A percentile compares a stretch with the other conserved stretches of the same genome.
Conservation (phyloP, 2,888 invertebrate genomes). For the Drosophila anomelani region DNA sequence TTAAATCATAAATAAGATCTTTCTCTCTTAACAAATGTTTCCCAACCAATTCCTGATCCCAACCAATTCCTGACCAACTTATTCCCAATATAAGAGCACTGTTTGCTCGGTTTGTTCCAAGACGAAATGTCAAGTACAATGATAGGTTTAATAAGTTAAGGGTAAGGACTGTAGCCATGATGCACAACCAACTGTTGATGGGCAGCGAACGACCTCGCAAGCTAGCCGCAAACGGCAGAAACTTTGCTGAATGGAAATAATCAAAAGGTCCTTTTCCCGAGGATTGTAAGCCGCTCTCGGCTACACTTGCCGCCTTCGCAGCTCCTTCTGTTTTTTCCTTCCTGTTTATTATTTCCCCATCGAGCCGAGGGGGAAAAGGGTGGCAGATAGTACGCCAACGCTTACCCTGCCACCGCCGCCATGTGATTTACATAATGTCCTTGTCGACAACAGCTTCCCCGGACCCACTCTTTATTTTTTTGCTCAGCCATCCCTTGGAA, state of each 20-base stretch:
- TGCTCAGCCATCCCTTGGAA: slow-evolving; percentile 17
- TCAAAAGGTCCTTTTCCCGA: slow-evolving; percentile 43
- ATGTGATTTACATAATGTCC: slow-evolving; percentile 82
- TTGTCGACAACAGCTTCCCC: slow-evolving; percentile 64
- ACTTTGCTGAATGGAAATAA: slow-evolving; percentile 46
- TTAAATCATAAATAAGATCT: background rate
- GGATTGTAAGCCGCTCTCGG: slow-evolving; percentile 45
- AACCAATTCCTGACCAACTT: background rate
- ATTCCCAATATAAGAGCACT: slow-evolving; percentile 24
- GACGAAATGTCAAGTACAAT: slow-evolving; percentile 81
- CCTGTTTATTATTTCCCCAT: slow-evolving; percentile 72
- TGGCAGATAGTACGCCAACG: slow-evolving; percentile 23
- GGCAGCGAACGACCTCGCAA: slow-evolving; percentile 14
- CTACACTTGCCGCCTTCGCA: slow-evolving; percentile 49
- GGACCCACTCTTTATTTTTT: slow-evolving; percentile 1
- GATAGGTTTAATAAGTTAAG: slow-evolving; percentile 84
- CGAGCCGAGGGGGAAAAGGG: background rate
- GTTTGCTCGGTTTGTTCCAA: slow-evolving; percentile 58
- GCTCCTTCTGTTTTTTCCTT: slow-evolving; percentile 38
- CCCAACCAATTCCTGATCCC: background rate
- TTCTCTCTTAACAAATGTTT: background rate
- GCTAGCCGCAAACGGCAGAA: slow-evolving; percentile 15
- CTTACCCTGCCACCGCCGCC: slow-evolving; percentile 55
- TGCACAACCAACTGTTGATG: slow-evolving; percentile 32
- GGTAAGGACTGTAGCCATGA: slow-evolving; percentile 20